Evolutionary conservation across 2,113 vertebrate genomes (phyloP), one percentile per base, ranked within the genome.

Genomic region (Smithornis capensis): DNA sequence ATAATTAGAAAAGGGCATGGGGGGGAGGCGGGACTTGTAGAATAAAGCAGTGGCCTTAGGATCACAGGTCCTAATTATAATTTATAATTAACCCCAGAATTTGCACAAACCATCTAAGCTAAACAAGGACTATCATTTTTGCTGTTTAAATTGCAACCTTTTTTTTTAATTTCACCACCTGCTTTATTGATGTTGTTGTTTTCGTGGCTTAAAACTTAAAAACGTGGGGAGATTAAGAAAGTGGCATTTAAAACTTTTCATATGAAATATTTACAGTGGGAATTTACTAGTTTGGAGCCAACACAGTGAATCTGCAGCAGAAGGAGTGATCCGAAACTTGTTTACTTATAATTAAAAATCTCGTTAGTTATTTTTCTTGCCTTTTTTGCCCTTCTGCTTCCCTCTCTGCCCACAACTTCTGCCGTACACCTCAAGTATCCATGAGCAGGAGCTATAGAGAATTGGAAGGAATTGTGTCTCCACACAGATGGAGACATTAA

Each of bases 1-100:
- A 95, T 98, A 98, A 98, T 98, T 98, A 98, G 97, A 97, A 97
- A 97, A 97, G 97, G 96, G 96, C 95, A 97, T 55, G 86, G 92
- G 95, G 95, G 92, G 88, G 93, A 97, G 94, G 87, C 81, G 90
- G 91, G 95, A 91, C 68, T 98, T 97, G 91, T 81, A 96, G 94
- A 95, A 97, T 94, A 97, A 98, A 97, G 96, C 97, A 90, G 90
- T 97, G 96, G 96, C 97, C 97, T 96, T 93, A 96, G 97, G 92
- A 97, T 96, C 87, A 87, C 94, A 84, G 94, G 95, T 93, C 95
- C 94, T 98, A 96, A 98, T 98, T 98, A 97, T 95, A 97, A 96
- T 98, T 96, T 98, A 94, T 97, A 98, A 98, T 98, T 97, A 98
- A 97, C 80, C 79, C 92, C 12, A 4, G 92, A 95, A 96, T 97